phyloP scores from a whole-genome alignment of 2,797 vertebrate genomes.

The Helicolenus hilgendorfi region DNA sequence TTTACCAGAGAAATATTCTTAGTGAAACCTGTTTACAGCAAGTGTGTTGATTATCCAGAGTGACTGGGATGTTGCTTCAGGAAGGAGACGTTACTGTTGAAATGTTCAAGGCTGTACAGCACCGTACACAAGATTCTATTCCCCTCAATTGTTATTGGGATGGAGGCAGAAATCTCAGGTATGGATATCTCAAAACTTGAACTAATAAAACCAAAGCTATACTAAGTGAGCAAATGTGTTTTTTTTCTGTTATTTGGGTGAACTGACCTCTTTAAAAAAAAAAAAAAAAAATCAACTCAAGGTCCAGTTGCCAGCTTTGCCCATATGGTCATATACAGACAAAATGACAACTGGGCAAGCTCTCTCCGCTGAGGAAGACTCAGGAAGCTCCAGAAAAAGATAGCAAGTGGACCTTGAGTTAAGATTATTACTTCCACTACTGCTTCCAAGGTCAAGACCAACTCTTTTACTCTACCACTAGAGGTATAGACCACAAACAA shows the following conservation, averaged over 20 bases:
- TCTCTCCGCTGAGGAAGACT: neutral
- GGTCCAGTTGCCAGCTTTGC: neutral
- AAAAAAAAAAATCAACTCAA: no score
- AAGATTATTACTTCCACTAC: neutral
- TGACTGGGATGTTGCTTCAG: neutral
- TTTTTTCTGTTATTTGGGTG: neutral
- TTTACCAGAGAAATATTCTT: neutral
- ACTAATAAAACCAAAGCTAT: neutral
- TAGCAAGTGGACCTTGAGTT: neutral
- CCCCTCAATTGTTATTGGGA: neutral
- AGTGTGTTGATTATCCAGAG: neutral
- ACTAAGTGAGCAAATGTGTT: neutral
- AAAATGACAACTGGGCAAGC: neutral
- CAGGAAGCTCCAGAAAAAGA: neutral
- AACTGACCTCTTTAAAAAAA: neutral
- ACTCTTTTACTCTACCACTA: neutral
- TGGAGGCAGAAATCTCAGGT: neutral
- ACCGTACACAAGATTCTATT: neutral
- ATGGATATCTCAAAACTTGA: neutral
- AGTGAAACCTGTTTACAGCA: slow-evolving; percentile 3
- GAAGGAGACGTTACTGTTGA: neutral
- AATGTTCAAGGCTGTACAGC: neutral
- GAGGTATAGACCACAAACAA: neutral
- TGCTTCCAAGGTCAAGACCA: neutral
- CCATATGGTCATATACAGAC: neutral